Conservation (phyloP, 2,888 invertebrate genomes). For the Dryobotodes eremita region DNA sequence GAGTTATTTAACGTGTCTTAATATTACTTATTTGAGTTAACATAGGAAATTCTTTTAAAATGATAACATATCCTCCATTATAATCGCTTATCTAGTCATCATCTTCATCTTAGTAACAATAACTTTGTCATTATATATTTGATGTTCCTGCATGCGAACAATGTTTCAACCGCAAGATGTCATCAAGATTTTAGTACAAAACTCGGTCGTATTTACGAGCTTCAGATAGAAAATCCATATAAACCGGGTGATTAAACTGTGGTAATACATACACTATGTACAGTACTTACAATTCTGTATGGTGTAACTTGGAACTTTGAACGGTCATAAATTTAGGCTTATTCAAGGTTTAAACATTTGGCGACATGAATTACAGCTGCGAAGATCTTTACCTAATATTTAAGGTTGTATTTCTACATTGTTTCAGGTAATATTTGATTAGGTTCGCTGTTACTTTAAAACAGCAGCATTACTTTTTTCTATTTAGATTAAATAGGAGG, state of each 20-base stretch:
- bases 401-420: not conserved
- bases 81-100: not conserved
- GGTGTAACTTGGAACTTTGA: slow-evolving; percentile 30
- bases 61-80: not conserved
- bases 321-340: slow-evolving; percentile 9
- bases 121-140: slow-evolving; percentile 4
- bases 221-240: slow-evolving; percentile 60
- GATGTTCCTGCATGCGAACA: slow-evolving; percentile 30
- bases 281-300: slow-evolving; percentile 38
- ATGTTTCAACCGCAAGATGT: slow-evolving; percentile 36
- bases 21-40: not conserved
- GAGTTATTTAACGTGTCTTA: not conserved
- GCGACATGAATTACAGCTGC: not conserved
- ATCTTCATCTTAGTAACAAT: not conserved
- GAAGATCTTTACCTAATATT: not conserved
- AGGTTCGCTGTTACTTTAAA: not conserved
- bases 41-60: not conserved
- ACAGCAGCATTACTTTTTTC: not conserved
- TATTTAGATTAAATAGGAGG: not conserved
- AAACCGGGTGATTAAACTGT: slow-evolving; percentile 59
- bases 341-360: no score
- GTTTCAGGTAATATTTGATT: not conserved
- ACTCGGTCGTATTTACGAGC: slow-evolving; percentile 57
- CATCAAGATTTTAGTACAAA: slow-evolving; percentile 63
- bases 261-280: slow-evolving; percentile 38